These are phyloP conservation scores for Coenonympha glycerion DNA, from an alignment of 2,888 invertebrate genomes.

Conservation along the genomic window DNA sequence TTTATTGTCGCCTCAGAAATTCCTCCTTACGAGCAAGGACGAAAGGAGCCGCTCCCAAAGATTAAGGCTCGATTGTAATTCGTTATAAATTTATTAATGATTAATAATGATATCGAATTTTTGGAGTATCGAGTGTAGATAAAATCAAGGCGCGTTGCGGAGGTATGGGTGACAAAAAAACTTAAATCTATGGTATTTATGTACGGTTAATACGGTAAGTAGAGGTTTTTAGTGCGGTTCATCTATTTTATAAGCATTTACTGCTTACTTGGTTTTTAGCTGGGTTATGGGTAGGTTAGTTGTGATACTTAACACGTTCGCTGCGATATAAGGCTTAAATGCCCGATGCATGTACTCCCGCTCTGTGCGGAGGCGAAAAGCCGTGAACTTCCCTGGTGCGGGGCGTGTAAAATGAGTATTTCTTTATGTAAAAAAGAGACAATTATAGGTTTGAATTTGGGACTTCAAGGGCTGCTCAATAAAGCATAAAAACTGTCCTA, in stretches of 20 bases:
- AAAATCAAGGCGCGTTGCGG: background rate
- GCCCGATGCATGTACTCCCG: too few relatives aligned
- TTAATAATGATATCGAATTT: slow-evolving; percentile 63
- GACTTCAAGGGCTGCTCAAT: too few relatives aligned
- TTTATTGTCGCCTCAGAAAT: slow-evolving; percentile 48
- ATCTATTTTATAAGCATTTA: background rate
- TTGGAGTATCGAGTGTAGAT: slow-evolving; percentile 19
- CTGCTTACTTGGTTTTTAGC: background rate
- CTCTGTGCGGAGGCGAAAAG: too few relatives aligned
- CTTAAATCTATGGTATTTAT: background rate
- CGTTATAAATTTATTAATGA: slow-evolving; percentile 70
- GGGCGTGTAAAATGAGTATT: too few relatives aligned
- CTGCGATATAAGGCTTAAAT: too few relatives aligned
- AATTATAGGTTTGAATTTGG: too few relatives aligned
- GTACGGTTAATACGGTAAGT: background rate
- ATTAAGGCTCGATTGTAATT: slow-evolving; percentile 59
- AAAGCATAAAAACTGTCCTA: too few relatives aligned
- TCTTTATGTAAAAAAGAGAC: too few relatives aligned
- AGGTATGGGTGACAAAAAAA: background rate
- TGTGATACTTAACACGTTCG: too few relatives aligned
- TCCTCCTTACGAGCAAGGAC: slow-evolving; percentile 40
- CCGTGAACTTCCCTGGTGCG: too few relatives aligned
- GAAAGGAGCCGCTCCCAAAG: slow-evolving; percentile 40
- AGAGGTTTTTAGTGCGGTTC: background rate
- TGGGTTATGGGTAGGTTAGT: background rate